phyloP scores from a whole-genome alignment of 1,140 invertebrate species.

The Drosophila athabasca region DNA sequence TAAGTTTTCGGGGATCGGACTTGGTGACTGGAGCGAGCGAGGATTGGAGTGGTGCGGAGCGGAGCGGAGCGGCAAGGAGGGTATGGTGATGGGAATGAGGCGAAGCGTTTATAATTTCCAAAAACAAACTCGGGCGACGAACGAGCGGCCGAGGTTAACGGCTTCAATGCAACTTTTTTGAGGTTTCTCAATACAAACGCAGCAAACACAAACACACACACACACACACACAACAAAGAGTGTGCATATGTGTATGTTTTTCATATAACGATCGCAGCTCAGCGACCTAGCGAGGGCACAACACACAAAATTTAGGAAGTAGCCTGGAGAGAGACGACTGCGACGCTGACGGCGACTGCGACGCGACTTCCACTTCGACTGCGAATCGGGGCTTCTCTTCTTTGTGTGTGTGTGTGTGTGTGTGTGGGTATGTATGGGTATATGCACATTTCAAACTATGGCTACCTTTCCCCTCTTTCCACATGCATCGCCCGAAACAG shows the following conservation, averaged over 20 bases:
- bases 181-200: conserved; percentile 56
- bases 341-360: not conserved
- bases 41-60: not conserved
- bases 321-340: conserved; percentile 6
- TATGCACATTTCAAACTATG: conserved; percentile 66
- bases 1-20: conserved; percentile 17
- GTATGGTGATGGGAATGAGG: not conserved
- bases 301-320: conserved; percentile 73
- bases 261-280: conserved; percentile 46
- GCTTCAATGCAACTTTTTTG: conserved; percentile 83
- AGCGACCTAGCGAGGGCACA: conserved; percentile 67
- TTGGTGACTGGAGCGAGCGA: too few species aligned
- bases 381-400: not conserved
- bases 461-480: conserved; percentile 13
- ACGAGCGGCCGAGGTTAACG: conserved; percentile 81
- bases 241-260: conserved; percentile 4
- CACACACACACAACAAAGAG: conserved; percentile 3
- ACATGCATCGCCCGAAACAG: not conserved
- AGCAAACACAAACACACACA: conserved; percentile 14
- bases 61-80: not conserved
- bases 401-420: conserved; percentile 3
- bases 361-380: not conserved
- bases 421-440: conserved; percentile 20
- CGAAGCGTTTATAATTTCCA: conserved; percentile 67
- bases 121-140: conserved; percentile 81